A percentile compares a stretch with the other conserved stretches of the same genome.
Evolutionary conservation across 2,797 vertebrate genomes (phyloP).

Genomic region (Oryzias dopingdopingensis): DNA sequence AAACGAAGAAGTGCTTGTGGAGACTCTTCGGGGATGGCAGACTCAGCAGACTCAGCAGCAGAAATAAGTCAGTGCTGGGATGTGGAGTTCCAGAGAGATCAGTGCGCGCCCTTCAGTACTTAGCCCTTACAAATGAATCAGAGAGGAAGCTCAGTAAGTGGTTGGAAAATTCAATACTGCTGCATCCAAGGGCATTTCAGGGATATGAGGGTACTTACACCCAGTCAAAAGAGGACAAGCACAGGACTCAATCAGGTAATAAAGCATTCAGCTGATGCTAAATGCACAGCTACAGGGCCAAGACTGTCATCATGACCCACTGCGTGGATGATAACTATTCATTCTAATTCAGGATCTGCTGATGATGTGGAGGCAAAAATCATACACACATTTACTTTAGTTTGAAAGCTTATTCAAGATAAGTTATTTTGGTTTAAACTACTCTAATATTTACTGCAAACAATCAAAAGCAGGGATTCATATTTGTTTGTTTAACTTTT

Average conservation of each 20-base stretch:
- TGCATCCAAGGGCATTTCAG: background rate
- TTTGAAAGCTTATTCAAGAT: background rate
- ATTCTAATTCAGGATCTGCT: slow-evolving; percentile 1
- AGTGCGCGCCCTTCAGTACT: background rate
- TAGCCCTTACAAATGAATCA: slow-evolving; percentile 11
- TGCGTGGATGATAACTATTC: background rate
- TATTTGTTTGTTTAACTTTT: too few relatives aligned
- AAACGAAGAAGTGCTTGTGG: background rate
- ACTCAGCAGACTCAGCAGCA: background rate
- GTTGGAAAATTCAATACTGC: slow-evolving; percentile 3
- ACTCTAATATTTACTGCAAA: too few relatives aligned
- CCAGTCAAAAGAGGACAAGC: slow-evolving; percentile 8
- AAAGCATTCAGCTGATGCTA: slow-evolving; percentile 11
- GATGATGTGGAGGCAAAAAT: slow-evolving; percentile 1
- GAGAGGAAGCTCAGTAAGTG: background rate
- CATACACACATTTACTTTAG: background rate
- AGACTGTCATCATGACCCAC: slow-evolving; percentile 1
- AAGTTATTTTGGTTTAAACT: too few relatives aligned
- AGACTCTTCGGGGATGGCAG: slow-evolving; percentile 2
- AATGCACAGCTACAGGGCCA: slow-evolving; percentile 5
- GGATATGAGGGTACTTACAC: background rate
- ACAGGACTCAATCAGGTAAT: slow-evolving; percentile 15
- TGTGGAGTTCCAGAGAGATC: slow-evolving; percentile 14
- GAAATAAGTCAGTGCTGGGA: background rate
- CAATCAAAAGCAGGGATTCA: too few relatives aligned